A percentile compares a stretch with the other conserved stretches of the same genome.
These are phyloP conservation scores for Syngnathus rostellatus DNA, from an alignment of 2,797 vertebrate species.

Conservation along the genomic window DNA sequence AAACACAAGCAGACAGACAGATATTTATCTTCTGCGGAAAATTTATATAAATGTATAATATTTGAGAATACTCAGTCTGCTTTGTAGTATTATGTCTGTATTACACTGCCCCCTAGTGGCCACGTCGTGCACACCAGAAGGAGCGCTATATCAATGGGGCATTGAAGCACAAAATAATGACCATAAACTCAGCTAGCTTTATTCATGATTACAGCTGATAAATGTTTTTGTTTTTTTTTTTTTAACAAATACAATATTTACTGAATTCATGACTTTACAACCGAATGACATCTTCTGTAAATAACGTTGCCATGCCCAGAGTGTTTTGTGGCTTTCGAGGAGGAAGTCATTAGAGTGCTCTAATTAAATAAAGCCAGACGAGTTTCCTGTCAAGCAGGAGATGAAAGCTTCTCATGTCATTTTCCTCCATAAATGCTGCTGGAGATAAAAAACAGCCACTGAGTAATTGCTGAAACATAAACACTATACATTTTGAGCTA, in stretches of 20 bases:
- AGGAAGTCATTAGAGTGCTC: slow-evolving; percentile 47
- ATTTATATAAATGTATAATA: no score
- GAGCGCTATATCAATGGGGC: background rate
- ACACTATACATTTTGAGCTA: background rate
- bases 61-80: background rate
- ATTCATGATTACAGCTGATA: no score
- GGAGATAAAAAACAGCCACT: background rate
- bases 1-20: no score
- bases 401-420: slow-evolving; percentile 38
- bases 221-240: no score
- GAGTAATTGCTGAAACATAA: background rate
- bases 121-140: background rate
- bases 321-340: slow-evolving; percentile 10
- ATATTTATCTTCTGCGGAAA: no score
- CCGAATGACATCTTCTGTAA: no score
- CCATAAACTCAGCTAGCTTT: background rate
- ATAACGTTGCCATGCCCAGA: background rate
- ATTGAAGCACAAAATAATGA: background rate
- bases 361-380: slow-evolving; percentile 51
- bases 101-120: background rate
- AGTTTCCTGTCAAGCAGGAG: slow-evolving; percentile 51
- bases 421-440: slow-evolving; percentile 1
- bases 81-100: background rate
- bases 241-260: background rate
- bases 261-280: background rate